phyloP scores from a whole-genome alignment of 2,113 vertebrate genomes.

The Chlamydotis undulata region DNA sequence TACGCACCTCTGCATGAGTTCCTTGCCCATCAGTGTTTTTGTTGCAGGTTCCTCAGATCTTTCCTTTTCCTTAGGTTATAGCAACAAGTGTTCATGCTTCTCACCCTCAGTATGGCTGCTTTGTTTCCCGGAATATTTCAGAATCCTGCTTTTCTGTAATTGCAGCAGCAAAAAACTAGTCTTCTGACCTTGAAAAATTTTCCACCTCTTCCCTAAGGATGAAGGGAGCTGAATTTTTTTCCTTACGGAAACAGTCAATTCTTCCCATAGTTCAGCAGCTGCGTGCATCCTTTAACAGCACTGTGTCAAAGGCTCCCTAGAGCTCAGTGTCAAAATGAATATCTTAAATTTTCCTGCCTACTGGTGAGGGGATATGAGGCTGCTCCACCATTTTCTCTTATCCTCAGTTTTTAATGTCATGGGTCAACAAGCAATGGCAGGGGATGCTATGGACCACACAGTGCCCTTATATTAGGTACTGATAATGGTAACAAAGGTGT shows the following conservation, averaged over 20 bases:
- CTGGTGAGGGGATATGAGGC: accelerated
- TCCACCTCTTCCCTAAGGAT: neutral
- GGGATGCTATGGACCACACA: neutral
- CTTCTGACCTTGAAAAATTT: neutral
- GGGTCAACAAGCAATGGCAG: neutral
- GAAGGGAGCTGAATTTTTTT: neutral
- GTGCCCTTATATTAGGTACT: neutral
- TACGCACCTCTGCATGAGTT: neutral
- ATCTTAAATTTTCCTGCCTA: neutral
- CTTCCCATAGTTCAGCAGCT: neutral
- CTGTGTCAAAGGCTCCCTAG: neutral
- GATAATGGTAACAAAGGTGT: neutral
- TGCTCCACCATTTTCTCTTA: neutral
- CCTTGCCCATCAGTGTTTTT: accelerated
- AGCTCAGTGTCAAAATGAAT: neutral
- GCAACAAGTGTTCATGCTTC: neutral
- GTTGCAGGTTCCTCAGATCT: neutral
- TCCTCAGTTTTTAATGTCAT: neutral
- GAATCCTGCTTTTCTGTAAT: neutral
- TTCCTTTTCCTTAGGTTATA: neutral
- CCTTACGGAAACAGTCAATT: neutral
- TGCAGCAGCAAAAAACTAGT: neutral
- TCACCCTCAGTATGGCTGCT: neutral
- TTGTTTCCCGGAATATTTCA: neutral
- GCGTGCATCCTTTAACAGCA: neutral